A percentile compares a stretch with the other conserved stretches of the same genome.
Conservation (phyloP, 2,888 invertebrate species). For the Megaustenia siamemsis region DNA sequence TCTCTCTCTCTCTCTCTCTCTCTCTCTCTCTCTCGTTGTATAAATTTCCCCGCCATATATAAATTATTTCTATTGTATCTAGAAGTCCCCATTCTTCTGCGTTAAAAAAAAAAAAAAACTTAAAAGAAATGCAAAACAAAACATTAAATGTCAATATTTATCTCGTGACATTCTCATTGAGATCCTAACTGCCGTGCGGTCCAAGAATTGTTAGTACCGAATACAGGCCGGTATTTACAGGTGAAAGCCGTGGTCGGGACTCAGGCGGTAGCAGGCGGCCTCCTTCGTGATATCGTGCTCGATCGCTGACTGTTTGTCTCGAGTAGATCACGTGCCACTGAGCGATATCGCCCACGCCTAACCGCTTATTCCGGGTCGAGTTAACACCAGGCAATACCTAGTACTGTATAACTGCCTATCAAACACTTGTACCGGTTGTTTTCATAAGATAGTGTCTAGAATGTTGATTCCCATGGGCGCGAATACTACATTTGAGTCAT, state of each 20-base stretch:
- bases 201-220: slow-evolving; percentile 2
- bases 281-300: slow-evolving; percentile 35
- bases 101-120: too few species aligned
- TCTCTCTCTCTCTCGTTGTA: too few species aligned
- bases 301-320: slow-evolving; percentile 41
- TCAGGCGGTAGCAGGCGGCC: neutral
- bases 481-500: too few species aligned
- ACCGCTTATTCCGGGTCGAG: slow-evolving; percentile 16
- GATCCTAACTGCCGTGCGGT: too few species aligned
- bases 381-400: slow-evolving; percentile 14
- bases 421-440: neutral
- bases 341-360: slow-evolving; percentile 39
- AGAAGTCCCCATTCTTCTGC: too few species aligned
- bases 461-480: too few species aligned
- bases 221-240: neutral
- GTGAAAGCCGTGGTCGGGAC: neutral
- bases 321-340: slow-evolving; percentile 35
- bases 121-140: too few species aligned
- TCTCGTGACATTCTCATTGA: neutral
- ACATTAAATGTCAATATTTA: slow-evolving; percentile 33
- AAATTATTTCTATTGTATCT: too few species aligned
- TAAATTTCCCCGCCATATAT: too few species aligned
- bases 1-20: too few species aligned
- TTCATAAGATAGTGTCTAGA: slow-evolving; percentile 14
- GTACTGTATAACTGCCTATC: slow-evolving; percentile 9